Conservation (phyloP, 2,888 invertebrate species). For the Tiliacea aurago region DNA sequence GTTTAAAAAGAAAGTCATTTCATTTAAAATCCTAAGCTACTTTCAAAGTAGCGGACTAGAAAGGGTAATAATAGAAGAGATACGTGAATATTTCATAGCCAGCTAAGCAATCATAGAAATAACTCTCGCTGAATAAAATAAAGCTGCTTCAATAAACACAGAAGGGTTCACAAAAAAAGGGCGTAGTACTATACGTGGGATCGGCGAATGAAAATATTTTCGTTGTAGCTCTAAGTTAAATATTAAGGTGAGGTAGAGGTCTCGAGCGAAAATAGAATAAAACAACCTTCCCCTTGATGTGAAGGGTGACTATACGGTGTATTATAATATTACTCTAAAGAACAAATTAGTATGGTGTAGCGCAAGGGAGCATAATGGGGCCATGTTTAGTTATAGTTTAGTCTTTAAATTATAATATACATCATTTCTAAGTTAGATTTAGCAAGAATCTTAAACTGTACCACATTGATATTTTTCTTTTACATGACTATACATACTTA, state of each 20-base stretch:
- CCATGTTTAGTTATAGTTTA: not conserved
- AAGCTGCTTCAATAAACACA: slow-evolving; percentile 58
- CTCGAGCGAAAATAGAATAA: slow-evolving; percentile 33
- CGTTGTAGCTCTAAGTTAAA: slow-evolving; percentile 10
- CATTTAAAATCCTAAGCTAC: slow-evolving; percentile 12
- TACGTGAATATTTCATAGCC: slow-evolving; percentile 58
- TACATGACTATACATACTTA: not conserved
- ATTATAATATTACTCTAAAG: slow-evolving; percentile 4
- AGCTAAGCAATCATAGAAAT: slow-evolving; percentile 60
- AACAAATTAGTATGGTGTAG: not conserved
- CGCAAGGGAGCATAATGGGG: not conserved
- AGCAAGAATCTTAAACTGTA: not conserved
- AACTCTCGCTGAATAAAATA: slow-evolving; percentile 50
- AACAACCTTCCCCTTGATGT: not conserved
- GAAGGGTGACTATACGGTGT: not conserved
- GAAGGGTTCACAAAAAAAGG: slow-evolving; percentile 50
- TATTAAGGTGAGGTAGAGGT: slow-evolving; percentile 16
- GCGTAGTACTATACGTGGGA: slow-evolving; percentile 20
- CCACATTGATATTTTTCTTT: not conserved
- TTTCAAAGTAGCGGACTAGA: slow-evolving; percentile 9
- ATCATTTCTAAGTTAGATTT: not conserved
- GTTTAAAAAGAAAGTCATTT: not conserved
- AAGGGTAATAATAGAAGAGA: slow-evolving; percentile 32
- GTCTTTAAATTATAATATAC: not conserved
- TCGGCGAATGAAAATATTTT: slow-evolving; percentile 53